Evolutionary conservation across 1,140 invertebrate genomes (phyloP), one percentile per base, ranked within the genome.

Genomic region (Cardiocondyla obscurior): DNA sequence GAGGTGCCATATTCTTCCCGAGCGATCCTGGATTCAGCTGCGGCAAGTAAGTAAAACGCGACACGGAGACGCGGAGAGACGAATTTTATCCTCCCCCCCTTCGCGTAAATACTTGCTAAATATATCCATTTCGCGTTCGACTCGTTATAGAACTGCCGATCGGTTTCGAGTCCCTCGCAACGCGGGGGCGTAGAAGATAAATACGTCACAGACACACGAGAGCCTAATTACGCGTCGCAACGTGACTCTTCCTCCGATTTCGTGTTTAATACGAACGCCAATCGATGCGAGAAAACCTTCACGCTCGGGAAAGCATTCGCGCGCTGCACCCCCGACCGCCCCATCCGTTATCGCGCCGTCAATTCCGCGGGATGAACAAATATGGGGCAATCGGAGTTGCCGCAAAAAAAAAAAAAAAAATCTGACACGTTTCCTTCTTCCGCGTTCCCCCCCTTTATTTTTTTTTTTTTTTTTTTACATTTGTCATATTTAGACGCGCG

Each of bases 1-100:
- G 39, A 33, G 73, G 19, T 42, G 60, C 73, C 42, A 64, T 64
- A 76, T 76, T 76, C 58, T 36, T 8, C 10, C 42, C 14, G 19
- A 36, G 58, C 28, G n/a, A 67, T 46, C 39, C 65, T 46, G 44
- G 65, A 42, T 42, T 28, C 22, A 58, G 14, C 58, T 46, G 33
- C 25, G 65, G 28, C 8, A 46, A 76, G 58, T 73, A 73, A 73
- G 70, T 73, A 8, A 49, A 14, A 69, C 2, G 12, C 22, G 14
- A 36, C 16, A 33, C 1, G 14, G 28, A 28, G 30, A 6, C 25
- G n/a, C 22, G 22, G 12, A 30, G 3, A 33, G 19, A 1, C 6
- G 19, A 6, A 16, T n/a, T 33, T 49, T 14, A 57, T 44, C 44
- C 14, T 46, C 44, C 44, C 14, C 22, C 22, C 30, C 16, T n/a